Evolutionary conservation across 2,797 vertebrate genomes (phyloP).

Genomic region (Enteromius paludinosus): DNA sequence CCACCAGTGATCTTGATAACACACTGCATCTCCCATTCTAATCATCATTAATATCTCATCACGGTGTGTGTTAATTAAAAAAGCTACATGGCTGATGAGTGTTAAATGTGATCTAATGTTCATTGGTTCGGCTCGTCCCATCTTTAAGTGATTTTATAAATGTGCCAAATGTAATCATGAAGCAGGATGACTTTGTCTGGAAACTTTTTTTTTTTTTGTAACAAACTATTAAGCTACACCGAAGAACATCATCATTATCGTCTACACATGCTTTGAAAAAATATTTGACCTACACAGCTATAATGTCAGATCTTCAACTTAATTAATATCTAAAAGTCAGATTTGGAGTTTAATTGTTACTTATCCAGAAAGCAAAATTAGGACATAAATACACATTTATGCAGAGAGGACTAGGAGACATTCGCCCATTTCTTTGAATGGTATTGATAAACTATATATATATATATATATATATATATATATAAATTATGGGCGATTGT

Average conservation of each 20-base stretch:
- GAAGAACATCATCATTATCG: conserved; percentile 10
- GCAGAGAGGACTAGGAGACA: too few species aligned
- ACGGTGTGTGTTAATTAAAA: conserved; percentile 82
- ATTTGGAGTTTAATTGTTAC: not conserved
- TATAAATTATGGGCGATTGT: too few species aligned
- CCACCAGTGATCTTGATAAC: conserved; percentile 35
- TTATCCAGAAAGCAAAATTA: not conserved
- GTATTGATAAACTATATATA: too few species aligned
- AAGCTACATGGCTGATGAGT: conserved; percentile 79
- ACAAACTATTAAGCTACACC: conserved; percentile 35
- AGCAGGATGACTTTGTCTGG: conserved; percentile 67
- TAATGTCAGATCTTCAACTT: not conserved
- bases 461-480: too few species aligned
- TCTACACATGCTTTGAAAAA: not conserved
- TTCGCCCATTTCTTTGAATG: too few species aligned
- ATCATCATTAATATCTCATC: conserved; percentile 81
- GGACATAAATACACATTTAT: not conserved
- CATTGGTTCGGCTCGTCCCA: conserved; percentile 75
- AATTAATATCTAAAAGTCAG: not conserved
- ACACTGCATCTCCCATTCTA: conserved; percentile 59
- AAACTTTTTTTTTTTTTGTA: conserved; percentile 10
- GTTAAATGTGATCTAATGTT: conserved; percentile 82
- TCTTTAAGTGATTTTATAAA: conserved; percentile 75
- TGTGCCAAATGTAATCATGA: conserved; percentile 77
- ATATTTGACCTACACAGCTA: not conserved